Evolutionary conservation across 2,113 vertebrate species (phyloP).

Genomic region (Aptenodytes forsteri): DNA sequence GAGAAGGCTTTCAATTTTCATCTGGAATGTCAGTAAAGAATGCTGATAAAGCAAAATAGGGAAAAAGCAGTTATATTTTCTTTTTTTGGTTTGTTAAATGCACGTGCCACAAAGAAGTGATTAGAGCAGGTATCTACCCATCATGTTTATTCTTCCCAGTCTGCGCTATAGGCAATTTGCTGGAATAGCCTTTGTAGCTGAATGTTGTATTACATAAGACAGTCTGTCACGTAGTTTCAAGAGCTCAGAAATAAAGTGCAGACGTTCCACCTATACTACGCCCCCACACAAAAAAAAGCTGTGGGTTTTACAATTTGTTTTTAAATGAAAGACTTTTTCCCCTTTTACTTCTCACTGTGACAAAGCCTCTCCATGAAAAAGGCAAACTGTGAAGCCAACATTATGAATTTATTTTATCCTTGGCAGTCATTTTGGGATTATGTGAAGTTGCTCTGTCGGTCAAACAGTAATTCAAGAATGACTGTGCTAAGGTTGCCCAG

Average conservation of each 20-base stretch:
- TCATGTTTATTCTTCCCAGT: background rate
- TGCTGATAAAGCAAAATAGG: background rate
- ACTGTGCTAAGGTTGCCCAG: background rate
- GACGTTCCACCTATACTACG: background rate
- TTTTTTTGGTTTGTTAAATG: background rate
- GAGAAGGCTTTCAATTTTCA: constrained; percentile 55
- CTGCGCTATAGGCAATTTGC: background rate
- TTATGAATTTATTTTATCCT: background rate
- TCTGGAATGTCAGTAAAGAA: background rate
- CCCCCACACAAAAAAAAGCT: background rate
- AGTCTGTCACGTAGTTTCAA: background rate
- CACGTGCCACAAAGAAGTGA: background rate
- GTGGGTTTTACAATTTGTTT: background rate
- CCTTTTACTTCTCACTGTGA: background rate
- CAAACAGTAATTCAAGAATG: background rate
- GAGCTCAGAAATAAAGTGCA: background rate
- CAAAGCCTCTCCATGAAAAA: background rate
- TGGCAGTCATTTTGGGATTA: background rate
- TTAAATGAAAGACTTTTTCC: background rate
- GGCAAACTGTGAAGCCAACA: background rate
- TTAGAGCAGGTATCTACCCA: background rate
- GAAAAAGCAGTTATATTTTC: background rate
- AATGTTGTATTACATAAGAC: background rate
- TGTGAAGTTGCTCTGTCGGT: background rate
- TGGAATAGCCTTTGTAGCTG: background rate